A percentile compares a stretch with the other conserved stretches of the same genome.
Conservation (phyloP, 2,113 vertebrate species). For the Macrotus californicus region DNA sequence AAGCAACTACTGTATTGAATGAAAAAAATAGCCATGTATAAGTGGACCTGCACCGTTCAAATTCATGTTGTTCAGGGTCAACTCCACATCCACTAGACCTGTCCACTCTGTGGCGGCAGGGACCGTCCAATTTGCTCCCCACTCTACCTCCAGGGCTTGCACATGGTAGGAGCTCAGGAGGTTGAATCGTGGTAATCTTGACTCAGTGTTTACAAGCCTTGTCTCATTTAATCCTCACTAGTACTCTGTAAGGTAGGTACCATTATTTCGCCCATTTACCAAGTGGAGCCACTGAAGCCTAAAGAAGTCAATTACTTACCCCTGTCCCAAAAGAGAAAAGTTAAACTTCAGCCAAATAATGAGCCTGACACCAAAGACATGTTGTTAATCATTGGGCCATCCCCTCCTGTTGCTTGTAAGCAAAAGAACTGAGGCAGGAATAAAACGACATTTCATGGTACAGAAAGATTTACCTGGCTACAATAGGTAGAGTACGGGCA, state of each 20-base stretch:
- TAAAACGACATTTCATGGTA: neutral
- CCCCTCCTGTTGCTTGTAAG: neutral
- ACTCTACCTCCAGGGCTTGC: neutral
- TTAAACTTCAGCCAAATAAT: neutral
- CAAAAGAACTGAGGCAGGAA: neutral
- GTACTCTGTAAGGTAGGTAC: neutral
- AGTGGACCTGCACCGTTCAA: neutral
- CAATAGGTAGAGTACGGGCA: rapidly evolving
- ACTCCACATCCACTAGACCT: neutral
- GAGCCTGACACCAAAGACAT: neutral
- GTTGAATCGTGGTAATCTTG: no score
- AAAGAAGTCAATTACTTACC: neutral
- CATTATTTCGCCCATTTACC: neutral
- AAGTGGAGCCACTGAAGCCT: neutral
- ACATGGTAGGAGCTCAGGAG: neutral
- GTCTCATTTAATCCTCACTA: neutral
- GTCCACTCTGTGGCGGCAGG: neutral
- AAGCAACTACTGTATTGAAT: neutral
- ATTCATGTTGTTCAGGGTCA: neutral
- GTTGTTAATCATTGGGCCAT: neutral
- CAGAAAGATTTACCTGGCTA: neutral
- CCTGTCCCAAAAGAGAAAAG: neutral
- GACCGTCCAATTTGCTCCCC: neutral
- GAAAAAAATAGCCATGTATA: neutral
- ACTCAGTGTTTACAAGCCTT: neutral